Base-by-base conservation (phyloP, 37 sponge, comb jelly and placozoan genomes). In the Cliona cf. orientalis region DNA sequence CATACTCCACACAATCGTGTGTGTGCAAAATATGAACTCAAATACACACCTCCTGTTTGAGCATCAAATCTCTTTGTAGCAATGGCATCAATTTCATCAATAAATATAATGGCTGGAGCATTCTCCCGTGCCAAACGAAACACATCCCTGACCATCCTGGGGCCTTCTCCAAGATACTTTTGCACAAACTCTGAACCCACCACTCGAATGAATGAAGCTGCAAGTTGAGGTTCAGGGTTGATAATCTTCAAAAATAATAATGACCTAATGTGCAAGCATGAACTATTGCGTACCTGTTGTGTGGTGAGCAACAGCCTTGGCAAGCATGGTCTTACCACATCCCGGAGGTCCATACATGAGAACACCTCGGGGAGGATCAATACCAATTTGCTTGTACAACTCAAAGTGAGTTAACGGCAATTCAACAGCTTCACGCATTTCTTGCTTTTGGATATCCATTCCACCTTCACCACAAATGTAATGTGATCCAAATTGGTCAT, bases 131-230 rank as follows among this genome's bases (percentile, higher is more conserved):
- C 98, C 5, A 98, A 80, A 75, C 98, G 74, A 83, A 98, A 98
- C 56, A 98, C 98, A 82, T 98, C 98, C 7, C 98, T 70, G 0
- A 98, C 98, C 98, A 98, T 98, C 22, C 98, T 55, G 5, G 98
- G 96, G 0, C 98, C 98, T 66, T 98, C 98, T 5, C 98, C 98
- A 12, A 98, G 87, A 79, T 98, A 98, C 81, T 98, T 98, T 90
- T 98, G 98, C 9, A 98, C 98, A 81, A 98, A 98, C 79, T 98
- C 98, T 0, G 98, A 98, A 1, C 98, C 98, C 11, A 98, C 98
- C 23, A 98, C 98, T 39, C 98, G 68, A 56, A 97, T 94, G 79
- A 97, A 97, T 46, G 97, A 73, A 45, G 98, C 95, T 42, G 86
- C 70, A 61, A 78, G 72, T 19, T 37, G 6, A 66, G 17, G 25